Base-by-base conservation (phyloP, 2,797 vertebrate species). In the Xenopus petersii region DNA sequence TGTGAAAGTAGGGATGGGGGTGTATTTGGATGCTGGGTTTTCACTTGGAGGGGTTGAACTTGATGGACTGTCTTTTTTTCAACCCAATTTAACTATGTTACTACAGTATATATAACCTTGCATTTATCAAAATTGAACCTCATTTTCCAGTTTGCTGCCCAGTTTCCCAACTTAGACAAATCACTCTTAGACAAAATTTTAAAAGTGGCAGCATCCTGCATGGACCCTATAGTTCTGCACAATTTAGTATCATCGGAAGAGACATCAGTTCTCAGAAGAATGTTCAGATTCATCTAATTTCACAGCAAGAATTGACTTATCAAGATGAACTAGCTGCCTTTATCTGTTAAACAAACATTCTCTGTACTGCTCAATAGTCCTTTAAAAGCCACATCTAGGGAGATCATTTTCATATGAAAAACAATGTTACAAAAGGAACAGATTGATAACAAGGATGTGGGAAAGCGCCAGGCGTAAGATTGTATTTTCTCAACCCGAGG, bases 261-360 rank as follows among this genome's bases (percentile, higher is more conserved):
- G 61, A 42, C 63, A 68, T 73, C 26, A 64, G 59, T 69, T 78
- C 59, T 73, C 49, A 42, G 51, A 64, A 73, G 66, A 72, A 68
- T 59, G 65, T 58, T 68, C 75, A 47, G 47, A 36, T 56, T 78
- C 42, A 70, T 75, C 60, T 73, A 13, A 67, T 73, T 78, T 64
- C 71, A 73, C 70, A 64, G 75, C 59, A 73, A 73, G 75, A 78
- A 68, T 49, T 64, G 65, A 68, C 60, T 69, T 78, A 78, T 77
- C 64, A 73, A 68, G 70, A 78, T 69, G 70, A 73, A 49, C 55
- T n/a, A 64, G 60, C 49, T 33, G 24, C 30, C n/a, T 63, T 73
- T 73, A 24, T 64, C 21, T 12, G 65, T 69, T 73, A 69, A 67
- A 64, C 12, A 59, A 63, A 36, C 61, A 33, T 75, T 58, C 67